Evolutionary conservation across 2,888 invertebrate genomes (phyloP).

Genomic region (Nipponacmea schrenckii): DNA sequence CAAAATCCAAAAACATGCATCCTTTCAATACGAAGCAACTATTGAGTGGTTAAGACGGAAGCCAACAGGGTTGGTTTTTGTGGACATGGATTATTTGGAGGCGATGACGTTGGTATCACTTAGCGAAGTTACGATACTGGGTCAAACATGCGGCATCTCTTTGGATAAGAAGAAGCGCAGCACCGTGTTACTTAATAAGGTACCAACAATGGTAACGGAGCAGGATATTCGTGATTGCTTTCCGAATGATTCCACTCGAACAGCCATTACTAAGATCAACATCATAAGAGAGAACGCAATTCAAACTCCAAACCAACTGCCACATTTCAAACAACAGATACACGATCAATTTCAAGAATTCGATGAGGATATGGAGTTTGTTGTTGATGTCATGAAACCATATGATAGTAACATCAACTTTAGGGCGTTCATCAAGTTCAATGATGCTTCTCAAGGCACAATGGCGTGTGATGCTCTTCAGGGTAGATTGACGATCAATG

Average conservation of each 20-base stretch:
- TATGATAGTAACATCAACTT: conserved; percentile 27
- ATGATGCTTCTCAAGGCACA: conserved; percentile 38
- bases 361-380: conserved; percentile 22
- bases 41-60: conserved; percentile 46
- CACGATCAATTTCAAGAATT: conserved; percentile 19
- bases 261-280: conserved; percentile 4
- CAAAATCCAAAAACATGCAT: conserved; percentile 18
- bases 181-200: conserved; percentile 21
- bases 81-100: conserved; percentile 35
- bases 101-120: not conserved
- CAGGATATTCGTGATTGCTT: conserved; percentile 30
- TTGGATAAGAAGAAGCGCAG: conserved; percentile 12
- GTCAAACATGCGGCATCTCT: conserved; percentile 13
- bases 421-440: conserved; percentile 38
- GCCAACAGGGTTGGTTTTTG: conserved; percentile 44
- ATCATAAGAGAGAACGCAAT: conserved; percentile 8
- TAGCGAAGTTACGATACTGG: not conserved
- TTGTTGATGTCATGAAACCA: conserved; percentile 29
- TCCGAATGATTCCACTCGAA: not conserved
- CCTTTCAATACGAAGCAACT: conserved; percentile 34
- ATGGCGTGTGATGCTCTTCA: conserved; percentile 26
- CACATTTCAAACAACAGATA: conserved; percentile 18
- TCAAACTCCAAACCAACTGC: conserved; percentile 10
- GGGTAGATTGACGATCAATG: conserved; percentile 13
- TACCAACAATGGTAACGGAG: conserved; percentile 28